Conservation (phyloP, 2,888 invertebrate species). For the Phanerotoma sp. region DNA sequence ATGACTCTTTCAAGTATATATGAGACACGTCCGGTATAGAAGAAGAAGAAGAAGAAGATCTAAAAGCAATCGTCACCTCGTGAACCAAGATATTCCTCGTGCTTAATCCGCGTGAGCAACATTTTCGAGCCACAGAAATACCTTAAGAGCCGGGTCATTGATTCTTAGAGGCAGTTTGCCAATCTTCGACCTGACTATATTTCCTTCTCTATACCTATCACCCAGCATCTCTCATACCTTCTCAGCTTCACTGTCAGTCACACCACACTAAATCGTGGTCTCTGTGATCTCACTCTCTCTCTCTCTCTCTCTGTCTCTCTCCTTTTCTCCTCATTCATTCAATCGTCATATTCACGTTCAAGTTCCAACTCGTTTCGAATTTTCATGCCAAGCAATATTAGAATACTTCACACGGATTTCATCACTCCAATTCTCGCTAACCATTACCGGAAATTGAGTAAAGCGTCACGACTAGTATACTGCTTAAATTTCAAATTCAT, state of each 20-base stretch:
- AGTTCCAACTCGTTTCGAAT: background rate
- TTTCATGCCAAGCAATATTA: slow-evolving; percentile 15
- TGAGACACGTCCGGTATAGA: background rate
- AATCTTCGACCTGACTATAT: slow-evolving; percentile 6
- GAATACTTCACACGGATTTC: background rate
- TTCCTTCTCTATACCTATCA: background rate
- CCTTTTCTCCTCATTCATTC: slow-evolving; percentile 1
- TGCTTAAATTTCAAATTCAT: slow-evolving; percentile 10
- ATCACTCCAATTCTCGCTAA: background rate
- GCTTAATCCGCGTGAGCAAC: slow-evolving; percentile 8
- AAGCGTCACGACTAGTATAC: background rate
- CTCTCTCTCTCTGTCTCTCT: slow-evolving; percentile 9
- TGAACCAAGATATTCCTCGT: slow-evolving; percentile 1
- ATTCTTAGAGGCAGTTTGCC: slow-evolving; percentile 19
- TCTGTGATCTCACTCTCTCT: too few relatives aligned
- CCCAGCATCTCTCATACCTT: background rate
- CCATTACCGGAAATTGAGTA: slow-evolving; percentile 9
- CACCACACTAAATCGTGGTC: too few relatives aligned
- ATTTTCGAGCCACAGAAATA: slow-evolving; percentile 18
- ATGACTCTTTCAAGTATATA: background rate
- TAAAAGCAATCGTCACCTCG: slow-evolving; percentile 6
- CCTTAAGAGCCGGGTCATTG: slow-evolving; percentile 22
- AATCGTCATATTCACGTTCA: background rate
- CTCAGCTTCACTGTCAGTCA: too few relatives aligned
- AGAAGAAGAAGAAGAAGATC: background rate